phyloP scores from a whole-genome alignment of 2,113 vertebrate species.

The Lagopus leucura region DNA sequence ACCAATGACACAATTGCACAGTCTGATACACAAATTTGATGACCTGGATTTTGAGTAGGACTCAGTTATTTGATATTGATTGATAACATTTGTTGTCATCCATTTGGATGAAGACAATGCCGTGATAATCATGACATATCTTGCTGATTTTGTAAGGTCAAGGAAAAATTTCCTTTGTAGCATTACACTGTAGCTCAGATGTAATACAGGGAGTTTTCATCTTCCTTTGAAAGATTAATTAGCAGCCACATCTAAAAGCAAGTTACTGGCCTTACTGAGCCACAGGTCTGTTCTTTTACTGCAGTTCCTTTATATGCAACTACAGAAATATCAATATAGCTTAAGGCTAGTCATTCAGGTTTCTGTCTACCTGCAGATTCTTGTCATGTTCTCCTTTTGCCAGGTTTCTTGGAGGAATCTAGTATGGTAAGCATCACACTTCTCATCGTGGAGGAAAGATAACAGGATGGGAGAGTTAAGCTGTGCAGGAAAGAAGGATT shows the following conservation, averaged over 20 bases:
- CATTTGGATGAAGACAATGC: neutral
- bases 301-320: neutral
- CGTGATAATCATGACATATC: neutral
- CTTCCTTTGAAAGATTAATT: constrained; percentile 30
- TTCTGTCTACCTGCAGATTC: constrained; percentile 41
- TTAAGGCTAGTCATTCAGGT: constrained; percentile 3
- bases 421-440: neutral
- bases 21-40: neutral
- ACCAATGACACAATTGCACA: neutral
- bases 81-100: neutral
- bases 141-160: neutral
- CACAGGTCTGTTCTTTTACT: constrained; percentile 28
- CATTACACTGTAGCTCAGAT: neutral
- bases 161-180: neutral
- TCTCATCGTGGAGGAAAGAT: neutral
- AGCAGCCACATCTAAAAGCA: constrained; percentile 37
- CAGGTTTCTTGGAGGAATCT: constrained; percentile 28
- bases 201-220: neutral
- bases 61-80: neutral
- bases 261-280: constrained; percentile 1
- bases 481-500: constrained; percentile 36
- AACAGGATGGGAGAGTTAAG: constrained; percentile 41
- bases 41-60: neutral
- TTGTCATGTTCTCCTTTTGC: constrained; percentile 24
- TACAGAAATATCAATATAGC: constrained; percentile 52